phyloP scores from a whole-genome alignment of 2,888 invertebrate species.

The Melolontha melolontha region DNA sequence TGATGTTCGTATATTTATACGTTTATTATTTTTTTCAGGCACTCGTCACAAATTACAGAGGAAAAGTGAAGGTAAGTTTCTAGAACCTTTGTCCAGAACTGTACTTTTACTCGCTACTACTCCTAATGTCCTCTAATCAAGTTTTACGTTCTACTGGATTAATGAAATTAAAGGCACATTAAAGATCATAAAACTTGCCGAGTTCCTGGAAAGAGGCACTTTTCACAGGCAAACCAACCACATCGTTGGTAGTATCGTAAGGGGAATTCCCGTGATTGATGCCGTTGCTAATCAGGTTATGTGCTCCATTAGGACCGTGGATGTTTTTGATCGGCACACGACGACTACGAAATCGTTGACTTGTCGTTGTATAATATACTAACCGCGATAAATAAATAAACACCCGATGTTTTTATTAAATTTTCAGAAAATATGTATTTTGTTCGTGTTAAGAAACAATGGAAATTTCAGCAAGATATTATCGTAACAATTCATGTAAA shows the following conservation, averaged over 20 bases:
- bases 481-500: too few relatives aligned
- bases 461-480: too few relatives aligned
- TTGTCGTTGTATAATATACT: too few relatives aligned
- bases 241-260: conserved; percentile 40
- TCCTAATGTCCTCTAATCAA: conserved; percentile 32
- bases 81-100: neutral
- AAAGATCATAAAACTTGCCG: conserved; percentile 20
- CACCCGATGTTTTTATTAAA: too few relatives aligned
- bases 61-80: conserved; percentile 27
- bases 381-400: too few relatives aligned
- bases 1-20: too few relatives aligned
- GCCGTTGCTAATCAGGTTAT: conserved; percentile 49
- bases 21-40: neutral
- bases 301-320: conserved; percentile 45
- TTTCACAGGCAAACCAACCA: conserved; percentile 9
- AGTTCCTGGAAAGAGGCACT: conserved; percentile 21
- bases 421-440: too few relatives aligned
- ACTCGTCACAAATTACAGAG: neutral
- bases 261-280: conserved; percentile 49
- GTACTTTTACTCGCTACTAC: neutral
- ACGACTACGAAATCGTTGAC: neutral
- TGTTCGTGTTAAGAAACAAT: too few relatives aligned
- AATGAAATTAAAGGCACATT: conserved; percentile 39
- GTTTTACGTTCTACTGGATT: conserved; percentile 21
- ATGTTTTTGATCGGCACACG: conserved; percentile 47